A percentile compares a stretch with the other conserved stretches of the same genome.
phyloP scores from a whole-genome alignment of 2,888 invertebrate species.

The Phytoseiulus persimilis region DNA sequence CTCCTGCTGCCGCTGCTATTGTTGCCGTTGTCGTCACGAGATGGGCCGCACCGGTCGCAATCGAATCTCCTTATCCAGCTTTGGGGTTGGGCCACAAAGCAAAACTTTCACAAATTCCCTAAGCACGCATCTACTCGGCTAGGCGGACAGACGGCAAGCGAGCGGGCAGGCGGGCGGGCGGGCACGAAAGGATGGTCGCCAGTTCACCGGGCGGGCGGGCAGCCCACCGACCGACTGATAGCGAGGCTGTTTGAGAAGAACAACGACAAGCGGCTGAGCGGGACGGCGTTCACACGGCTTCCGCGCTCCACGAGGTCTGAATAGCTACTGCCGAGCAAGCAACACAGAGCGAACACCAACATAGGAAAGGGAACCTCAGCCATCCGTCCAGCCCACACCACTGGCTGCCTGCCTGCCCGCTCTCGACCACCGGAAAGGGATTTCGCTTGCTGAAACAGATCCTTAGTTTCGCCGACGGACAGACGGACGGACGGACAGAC shows the following conservation, averaged over 20 bases:
- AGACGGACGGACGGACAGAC: not conserved
- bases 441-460: constrained; percentile 5
- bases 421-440: not conserved
- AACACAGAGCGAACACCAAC: constrained; percentile 5
- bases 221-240: not conserved
- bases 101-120: not conserved
- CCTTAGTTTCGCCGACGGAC: not conserved
- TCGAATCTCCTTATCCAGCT: not conserved
- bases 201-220: not conserved
- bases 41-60: not conserved
- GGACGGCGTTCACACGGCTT: not conserved
- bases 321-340: constrained; percentile 5
- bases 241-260: not conserved
- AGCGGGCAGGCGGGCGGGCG: not conserved
- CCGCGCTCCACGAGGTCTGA: constrained; percentile 5
- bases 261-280: not conserved
- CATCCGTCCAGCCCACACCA: not conserved
- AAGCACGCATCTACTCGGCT: not conserved
- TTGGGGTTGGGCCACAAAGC: not conserved
- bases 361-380: constrained; percentile 5
- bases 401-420: not conserved
- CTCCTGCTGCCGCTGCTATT: not conserved
- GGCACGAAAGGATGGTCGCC: not conserved
- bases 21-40: not conserved
- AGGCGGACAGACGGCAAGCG: not conserved